Evolutionary conservation across 92 coral and sea anemone species (phyloP).

Genomic region (Epizoanthus illoricatus): DNA sequence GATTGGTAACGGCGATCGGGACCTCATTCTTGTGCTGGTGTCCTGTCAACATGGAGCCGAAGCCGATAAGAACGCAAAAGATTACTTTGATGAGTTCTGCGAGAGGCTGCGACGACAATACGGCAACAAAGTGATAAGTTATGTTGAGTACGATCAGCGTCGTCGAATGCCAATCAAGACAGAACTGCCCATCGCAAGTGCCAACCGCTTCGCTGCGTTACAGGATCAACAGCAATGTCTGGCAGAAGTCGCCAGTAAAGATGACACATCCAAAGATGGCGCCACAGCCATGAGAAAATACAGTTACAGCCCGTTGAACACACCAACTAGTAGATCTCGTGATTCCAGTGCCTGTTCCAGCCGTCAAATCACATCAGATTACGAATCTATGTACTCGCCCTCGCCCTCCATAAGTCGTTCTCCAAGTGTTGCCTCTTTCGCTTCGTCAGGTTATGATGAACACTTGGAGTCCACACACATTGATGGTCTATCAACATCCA

Average conservation of each 20-base stretch:
- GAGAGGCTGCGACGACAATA: not conserved
- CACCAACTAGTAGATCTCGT: not conserved
- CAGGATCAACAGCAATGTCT: not conserved
- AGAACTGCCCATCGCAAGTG: not conserved
- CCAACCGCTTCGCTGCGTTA: not conserved
- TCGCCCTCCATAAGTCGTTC: constrained; percentile 5
- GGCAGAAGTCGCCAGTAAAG: not conserved
- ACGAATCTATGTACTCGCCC: not conserved
- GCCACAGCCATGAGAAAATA: not conserved
- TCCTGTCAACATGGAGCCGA: not conserved
- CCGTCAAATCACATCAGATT: constrained; percentile 1
- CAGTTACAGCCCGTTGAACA: no score
- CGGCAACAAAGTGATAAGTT: not conserved
- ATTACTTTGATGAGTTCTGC: constrained; percentile 22
- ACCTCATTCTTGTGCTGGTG: constrained; percentile 20
- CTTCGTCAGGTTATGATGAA: constrained; percentile 24
- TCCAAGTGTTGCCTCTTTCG: constrained; percentile 16
- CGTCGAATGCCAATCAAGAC: not conserved
- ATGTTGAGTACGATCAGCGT: constrained; percentile 6
- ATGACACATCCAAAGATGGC: not conserved
- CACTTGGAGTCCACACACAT: no score
- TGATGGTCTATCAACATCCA: not conserved
- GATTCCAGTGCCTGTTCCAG: not conserved
- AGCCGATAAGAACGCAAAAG: constrained; percentile 14
- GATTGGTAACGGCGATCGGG: not conserved